Percentiles rank a stretch among this genome's conserved stretches.
phyloP scores from a whole-genome alignment of 2,113 vertebrate species.

The Antennarius striatus region DNA sequence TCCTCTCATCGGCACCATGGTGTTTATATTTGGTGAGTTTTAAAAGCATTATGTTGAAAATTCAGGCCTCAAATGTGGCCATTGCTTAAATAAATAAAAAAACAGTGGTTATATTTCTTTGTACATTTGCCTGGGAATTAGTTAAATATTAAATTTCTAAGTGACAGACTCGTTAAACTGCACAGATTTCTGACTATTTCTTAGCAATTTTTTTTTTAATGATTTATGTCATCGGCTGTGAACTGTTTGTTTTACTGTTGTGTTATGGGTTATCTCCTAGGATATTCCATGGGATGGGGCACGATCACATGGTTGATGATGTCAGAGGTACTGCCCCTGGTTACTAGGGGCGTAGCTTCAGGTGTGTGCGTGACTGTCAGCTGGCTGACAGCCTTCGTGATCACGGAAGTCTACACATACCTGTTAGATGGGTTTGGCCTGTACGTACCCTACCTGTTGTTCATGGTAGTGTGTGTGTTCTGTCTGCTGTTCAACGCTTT shows the following conservation, averaged over 20 bases:
- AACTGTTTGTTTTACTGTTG: background rate
- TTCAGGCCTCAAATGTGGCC: too few species aligned
- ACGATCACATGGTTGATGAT: conserved; percentile 98
- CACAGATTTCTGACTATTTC: too few species aligned
- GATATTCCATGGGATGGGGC: conserved; percentile 97
- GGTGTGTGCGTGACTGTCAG: conserved; percentile 90
- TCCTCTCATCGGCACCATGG: conserved; percentile 87
- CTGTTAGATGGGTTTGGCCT: conserved; percentile 85
- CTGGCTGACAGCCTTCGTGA: conserved; percentile 91
- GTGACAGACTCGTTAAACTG: too few species aligned
- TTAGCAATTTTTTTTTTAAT: background rate
- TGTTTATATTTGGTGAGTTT: conserved; percentile 91
- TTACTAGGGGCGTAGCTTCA: conserved; percentile 86
- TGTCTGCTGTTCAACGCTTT: conserved; percentile 88
- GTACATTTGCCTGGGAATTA: too few species aligned
- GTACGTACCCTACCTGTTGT: conserved; percentile 88
- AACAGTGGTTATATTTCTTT: too few species aligned
- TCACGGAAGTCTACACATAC: conserved; percentile 86
- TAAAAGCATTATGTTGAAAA: background rate
- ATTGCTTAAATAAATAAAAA: too few species aligned
- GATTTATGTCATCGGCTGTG: background rate
- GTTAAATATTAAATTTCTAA: too few species aligned
- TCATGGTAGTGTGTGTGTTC: conserved; percentile 80
- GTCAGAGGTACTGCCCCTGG: conserved; percentile 92
- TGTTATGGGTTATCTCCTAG: conserved; percentile 68